These are phyloP conservation scores for Littorina saxatilis DNA, from an alignment of 1,140 invertebrate genomes.

Conservation along the genomic window DNA sequence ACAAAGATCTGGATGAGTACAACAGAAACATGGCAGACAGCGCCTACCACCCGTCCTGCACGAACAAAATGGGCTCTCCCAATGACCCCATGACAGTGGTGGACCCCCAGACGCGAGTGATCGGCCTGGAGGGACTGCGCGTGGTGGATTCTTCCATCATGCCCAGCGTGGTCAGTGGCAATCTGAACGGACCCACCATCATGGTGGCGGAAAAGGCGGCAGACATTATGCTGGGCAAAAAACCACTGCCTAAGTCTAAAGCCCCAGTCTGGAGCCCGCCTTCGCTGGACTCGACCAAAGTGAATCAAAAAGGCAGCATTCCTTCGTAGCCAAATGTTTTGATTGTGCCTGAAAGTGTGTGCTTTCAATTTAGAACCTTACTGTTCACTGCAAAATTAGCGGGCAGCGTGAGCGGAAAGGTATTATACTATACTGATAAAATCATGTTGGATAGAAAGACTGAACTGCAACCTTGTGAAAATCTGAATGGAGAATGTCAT, in stretches of 20 bases:
- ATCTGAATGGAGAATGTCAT: too few species aligned
- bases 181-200: conserved; percentile 78
- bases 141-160: conserved; percentile 80
- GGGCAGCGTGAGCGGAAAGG: too few species aligned
- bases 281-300: conserved; percentile 26
- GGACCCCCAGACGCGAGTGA: conserved; percentile 74
- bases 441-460: too few species aligned
- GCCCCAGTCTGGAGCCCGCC: conserved; percentile 71
- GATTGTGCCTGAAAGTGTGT: not conserved
- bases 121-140: conserved; percentile 76
- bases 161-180: conserved; percentile 78
- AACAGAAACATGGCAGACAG: conserved; percentile 72
- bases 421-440: too few species aligned
- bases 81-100: conserved; percentile 79
- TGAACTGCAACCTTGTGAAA: too few species aligned
- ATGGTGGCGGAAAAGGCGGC: conserved; percentile 80
- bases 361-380: too few species aligned
- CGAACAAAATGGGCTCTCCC: conserved; percentile 79
- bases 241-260: conserved; percentile 63
- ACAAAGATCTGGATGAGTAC: conserved; percentile 70
- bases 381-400: too few species aligned
- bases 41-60: conserved; percentile 79
- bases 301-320: not conserved
- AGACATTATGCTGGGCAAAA: conserved; percentile 75
- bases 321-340: not conserved